phyloP scores from a whole-genome alignment of 1,140 invertebrate species.

The Delia radicum region DNA sequence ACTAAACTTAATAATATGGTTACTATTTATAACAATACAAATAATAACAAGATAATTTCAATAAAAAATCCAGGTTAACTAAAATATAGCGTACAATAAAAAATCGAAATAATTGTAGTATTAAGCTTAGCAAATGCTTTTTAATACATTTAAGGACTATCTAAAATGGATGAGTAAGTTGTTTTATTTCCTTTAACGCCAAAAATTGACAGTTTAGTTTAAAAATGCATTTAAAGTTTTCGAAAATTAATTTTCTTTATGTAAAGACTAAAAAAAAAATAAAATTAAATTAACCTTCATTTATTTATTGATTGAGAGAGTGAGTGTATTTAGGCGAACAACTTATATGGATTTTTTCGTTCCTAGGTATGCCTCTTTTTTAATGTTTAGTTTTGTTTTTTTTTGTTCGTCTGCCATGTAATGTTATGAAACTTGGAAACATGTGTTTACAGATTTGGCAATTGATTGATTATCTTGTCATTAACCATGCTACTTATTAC shows the following conservation, averaged over 20 bases:
- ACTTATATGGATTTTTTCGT: background rate
- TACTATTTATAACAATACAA: conserved; percentile 19
- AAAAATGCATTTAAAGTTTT: too few relatives aligned
- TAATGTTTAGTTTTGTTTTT: background rate
- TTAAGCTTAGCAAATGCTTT: conserved; percentile 6
- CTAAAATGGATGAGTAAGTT: conserved; percentile 28
- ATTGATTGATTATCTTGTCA: background rate
- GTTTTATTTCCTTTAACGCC: background rate
- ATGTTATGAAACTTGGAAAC: background rate
- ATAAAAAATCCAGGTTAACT: too few relatives aligned
- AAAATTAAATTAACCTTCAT: conserved; percentile 1
- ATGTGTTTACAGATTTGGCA: background rate
- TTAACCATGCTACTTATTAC: background rate
- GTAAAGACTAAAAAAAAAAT: background rate
- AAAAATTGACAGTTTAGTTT: too few relatives aligned
- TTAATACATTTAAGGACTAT: conserved; percentile 23
- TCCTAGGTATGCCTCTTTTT: background rate
- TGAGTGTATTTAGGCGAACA: background rate
- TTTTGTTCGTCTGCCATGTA: background rate
- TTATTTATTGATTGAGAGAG: background rate
- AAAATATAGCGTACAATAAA: background rate
- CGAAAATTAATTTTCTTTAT: background rate
- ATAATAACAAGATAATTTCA: background rate
- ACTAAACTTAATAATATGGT: conserved; percentile 13
- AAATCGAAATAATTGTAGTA: background rate